A percentile compares a stretch with the other conserved stretches of the same genome.
Evolutionary conservation across 2,797 vertebrate species (phyloP).

Genomic region (Sebastes cheni): DNA sequence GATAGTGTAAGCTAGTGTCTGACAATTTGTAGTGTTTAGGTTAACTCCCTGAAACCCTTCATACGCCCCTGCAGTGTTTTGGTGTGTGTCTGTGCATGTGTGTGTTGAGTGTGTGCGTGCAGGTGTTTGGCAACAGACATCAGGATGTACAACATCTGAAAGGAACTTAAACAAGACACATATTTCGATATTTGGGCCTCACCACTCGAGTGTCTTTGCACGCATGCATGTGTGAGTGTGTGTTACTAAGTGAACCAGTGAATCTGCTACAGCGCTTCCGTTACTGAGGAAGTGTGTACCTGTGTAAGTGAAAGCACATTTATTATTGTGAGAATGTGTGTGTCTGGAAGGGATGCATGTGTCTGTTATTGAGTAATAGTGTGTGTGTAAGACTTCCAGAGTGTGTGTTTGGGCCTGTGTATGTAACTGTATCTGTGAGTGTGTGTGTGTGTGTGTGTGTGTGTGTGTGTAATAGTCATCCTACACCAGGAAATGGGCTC

Average conservation of each 20-base stretch:
- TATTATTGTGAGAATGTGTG: background rate
- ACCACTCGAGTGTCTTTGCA: background rate
- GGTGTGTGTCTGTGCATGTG: background rate
- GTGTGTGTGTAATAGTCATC: constrained; percentile 43
- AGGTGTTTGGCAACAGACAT: constrained; percentile 47
- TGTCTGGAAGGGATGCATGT: background rate
- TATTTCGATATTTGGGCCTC: constrained; percentile 36
- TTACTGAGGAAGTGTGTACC: constrained; percentile 39
- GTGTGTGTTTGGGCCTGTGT: constrained; percentile 22
- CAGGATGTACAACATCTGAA: constrained; percentile 34
- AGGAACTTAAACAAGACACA: constrained; percentile 40
- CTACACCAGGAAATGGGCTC: constrained; percentile 57
- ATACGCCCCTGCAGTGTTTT: constrained; percentile 1
- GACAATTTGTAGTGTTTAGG: constrained; percentile 34
- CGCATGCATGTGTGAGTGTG: background rate
- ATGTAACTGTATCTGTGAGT: constrained; percentile 38
- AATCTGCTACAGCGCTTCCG: constrained; percentile 27
- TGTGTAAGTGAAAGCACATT: constrained; percentile 34
- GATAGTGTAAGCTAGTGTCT: constrained; percentile 13
- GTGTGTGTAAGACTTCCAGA: constrained; percentile 19
- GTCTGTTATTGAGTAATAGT: background rate
- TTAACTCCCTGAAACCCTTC: constrained; percentile 36
- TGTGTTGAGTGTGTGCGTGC: constrained; percentile 1
- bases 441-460: background rate
- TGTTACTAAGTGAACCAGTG: background rate